These are phyloP conservation scores for Lasiommata megera DNA, from an alignment of 2,888 invertebrate genomes.

Conservation along the genomic window DNA sequence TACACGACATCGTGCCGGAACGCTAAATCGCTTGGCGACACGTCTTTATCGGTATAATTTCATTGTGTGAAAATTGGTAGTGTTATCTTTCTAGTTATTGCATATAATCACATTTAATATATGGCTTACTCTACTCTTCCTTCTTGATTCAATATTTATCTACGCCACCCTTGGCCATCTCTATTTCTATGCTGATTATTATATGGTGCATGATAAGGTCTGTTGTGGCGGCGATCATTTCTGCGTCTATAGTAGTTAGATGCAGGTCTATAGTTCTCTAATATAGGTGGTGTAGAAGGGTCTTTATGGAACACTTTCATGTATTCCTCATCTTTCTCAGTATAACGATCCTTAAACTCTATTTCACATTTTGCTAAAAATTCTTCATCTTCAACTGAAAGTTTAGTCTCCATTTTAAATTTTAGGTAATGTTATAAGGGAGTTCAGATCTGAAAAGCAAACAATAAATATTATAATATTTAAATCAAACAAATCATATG, in stretches of 20 bases:
- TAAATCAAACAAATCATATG: neutral
- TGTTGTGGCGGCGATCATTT: constrained; percentile 53
- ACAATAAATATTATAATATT: neutral
- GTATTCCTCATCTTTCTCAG: constrained; percentile 83
- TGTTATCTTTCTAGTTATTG: no score
- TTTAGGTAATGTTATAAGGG: constrained; percentile 42
- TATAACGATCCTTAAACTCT: constrained; percentile 82
- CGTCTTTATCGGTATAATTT: no score
- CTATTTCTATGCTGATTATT: constrained; percentile 43
- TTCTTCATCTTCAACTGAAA: constrained; percentile 80
- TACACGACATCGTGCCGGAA: no score
- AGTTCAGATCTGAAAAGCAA: constrained; percentile 33
- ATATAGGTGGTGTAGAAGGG: constrained; percentile 77
- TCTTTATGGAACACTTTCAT: constrained; percentile 69
- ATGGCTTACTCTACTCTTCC: no score
- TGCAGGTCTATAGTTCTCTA: constrained; percentile 81
- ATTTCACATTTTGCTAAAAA: constrained; percentile 84
- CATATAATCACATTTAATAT: no score
- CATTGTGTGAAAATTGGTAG: no score
- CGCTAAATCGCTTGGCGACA: no score
- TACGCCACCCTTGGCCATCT: constrained; percentile 34
- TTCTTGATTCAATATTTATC: no score
- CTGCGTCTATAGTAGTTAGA: constrained; percentile 50
- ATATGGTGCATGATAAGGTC: constrained; percentile 44
- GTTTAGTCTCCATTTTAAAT: constrained; percentile 45